Percentiles rank a stretch among this genome's conserved stretches.
Conservation (phyloP, 2,113 vertebrate species). For the Puma concolor region DNA sequence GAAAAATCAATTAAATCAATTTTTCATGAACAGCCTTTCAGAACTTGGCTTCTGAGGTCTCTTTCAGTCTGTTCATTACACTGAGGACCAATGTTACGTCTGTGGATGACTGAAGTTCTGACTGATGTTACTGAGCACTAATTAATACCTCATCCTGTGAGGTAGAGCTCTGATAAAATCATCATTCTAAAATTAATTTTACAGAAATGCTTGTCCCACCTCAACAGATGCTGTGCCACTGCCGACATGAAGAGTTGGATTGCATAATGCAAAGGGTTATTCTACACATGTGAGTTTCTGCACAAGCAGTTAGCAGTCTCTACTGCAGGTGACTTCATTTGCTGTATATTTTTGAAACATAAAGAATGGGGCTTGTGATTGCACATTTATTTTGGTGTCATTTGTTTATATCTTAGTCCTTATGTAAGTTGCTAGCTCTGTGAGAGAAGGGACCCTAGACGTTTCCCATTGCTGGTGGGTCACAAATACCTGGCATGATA, state of each 20-base stretch:
- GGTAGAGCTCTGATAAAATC: conserved; percentile 49
- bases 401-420: neutral
- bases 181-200: conserved; percentile 47
- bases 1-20: conserved; percentile 81
- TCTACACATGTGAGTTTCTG: neutral
- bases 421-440: neutral
- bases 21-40: conserved; percentile 81
- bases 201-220: conserved; percentile 34
- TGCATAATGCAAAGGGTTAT: neutral
- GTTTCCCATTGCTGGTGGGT: neutral
- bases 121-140: conserved; percentile 63
- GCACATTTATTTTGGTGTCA: neutral
- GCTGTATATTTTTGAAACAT: neutral
- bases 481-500: neutral
- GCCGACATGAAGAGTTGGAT: neutral
- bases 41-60: conserved; percentile 75
- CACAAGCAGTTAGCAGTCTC: neutral
- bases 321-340: neutral
- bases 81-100: conserved; percentile 53
- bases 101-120: conserved; percentile 59
- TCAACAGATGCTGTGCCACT: neutral
- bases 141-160: conserved; percentile 69
- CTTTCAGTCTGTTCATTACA: conserved; percentile 73
- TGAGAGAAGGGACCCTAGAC: neutral
- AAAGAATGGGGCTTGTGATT: neutral